Percentiles rank a stretch among this genome's conserved stretches.
These are phyloP conservation scores for Spodoptera picta DNA, from an alignment of 2,888 invertebrate genomes.

Conservation along the genomic window DNA sequence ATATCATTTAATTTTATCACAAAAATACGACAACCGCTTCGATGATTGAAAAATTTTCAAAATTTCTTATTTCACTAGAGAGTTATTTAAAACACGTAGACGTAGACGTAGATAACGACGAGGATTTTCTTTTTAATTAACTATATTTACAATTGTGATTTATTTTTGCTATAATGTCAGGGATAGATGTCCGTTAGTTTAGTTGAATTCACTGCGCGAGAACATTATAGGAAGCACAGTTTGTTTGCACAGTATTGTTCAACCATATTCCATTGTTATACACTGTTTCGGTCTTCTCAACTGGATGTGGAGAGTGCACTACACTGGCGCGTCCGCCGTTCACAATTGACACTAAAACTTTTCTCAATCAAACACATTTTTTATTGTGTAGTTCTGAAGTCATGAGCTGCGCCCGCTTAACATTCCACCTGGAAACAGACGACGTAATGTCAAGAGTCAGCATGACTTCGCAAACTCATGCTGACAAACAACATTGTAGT, in stretches of 20 bases:
- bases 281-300: conserved; percentile 80
- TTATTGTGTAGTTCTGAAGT: conserved; percentile 74
- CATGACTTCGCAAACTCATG: conserved; percentile 61
- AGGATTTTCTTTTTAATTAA: conserved; percentile 60
- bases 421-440: conserved; percentile 75
- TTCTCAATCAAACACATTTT: conserved; percentile 86
- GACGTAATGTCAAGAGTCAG: conserved; percentile 66
- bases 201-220: conserved; percentile 73
- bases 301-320: conserved; percentile 73
- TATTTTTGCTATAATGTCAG: conserved; percentile 44
- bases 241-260: conserved; percentile 71
- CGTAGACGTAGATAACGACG: conserved; percentile 62
- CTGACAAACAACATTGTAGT: conserved; percentile 67
- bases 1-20: conserved; percentile 77
- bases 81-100: conserved; percentile 74
- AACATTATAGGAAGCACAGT: conserved; percentile 83
- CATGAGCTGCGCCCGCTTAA: conserved; percentile 69
- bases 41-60: conserved; percentile 83
- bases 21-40: conserved; percentile 89
- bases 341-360: conserved; percentile 71
- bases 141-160: conserved; percentile 70
- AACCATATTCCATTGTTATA: conserved; percentile 88
- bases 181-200: conserved; percentile 53
- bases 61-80: conserved; percentile 65
- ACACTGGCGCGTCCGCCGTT: conserved; percentile 82